These are phyloP conservation scores for Mesoclemmys tuberculata DNA, from an alignment of 2,113 vertebrate species.

Conservation along the genomic window DNA sequence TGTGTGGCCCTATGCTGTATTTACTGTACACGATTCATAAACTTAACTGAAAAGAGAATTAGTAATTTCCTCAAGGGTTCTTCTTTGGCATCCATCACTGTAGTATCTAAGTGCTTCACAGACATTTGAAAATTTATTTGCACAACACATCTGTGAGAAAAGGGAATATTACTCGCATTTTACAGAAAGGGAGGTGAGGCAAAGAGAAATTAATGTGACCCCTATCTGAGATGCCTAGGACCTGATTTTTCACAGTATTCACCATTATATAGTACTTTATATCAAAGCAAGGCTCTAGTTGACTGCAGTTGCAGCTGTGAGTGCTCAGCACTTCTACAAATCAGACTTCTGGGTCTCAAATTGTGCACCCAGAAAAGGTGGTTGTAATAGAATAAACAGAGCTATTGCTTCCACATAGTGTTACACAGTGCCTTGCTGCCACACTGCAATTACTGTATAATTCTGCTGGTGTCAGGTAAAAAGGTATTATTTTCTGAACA, in stretches of 20 bases:
- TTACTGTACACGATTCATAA: not conserved
- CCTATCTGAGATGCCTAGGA: not conserved
- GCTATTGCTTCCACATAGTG: not conserved
- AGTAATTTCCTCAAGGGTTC: no score
- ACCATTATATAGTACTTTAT: not conserved
- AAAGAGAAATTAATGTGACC: no score
- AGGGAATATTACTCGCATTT: not conserved
- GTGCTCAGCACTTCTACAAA: not conserved
- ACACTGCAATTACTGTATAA: not conserved
- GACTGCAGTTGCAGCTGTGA: not conserved
- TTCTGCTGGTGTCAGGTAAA: rapidly evolving
- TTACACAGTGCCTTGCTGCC: not conserved
- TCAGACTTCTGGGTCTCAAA: not conserved
- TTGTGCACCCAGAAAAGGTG: not conserved
- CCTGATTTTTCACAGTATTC: not conserved
- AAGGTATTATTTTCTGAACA: not conserved
- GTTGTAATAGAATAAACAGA: not conserved
- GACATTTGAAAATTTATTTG: no score
- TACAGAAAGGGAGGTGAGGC: no score
- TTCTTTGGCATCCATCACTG: no score
- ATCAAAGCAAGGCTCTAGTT: not conserved
- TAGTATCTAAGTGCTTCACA: no score
- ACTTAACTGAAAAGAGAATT: not conserved
- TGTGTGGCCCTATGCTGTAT: not conserved
- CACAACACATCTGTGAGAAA: not conserved